phyloP scores from a whole-genome alignment of 2,888 invertebrate genomes.

The Silvanus unidentatus region DNA sequence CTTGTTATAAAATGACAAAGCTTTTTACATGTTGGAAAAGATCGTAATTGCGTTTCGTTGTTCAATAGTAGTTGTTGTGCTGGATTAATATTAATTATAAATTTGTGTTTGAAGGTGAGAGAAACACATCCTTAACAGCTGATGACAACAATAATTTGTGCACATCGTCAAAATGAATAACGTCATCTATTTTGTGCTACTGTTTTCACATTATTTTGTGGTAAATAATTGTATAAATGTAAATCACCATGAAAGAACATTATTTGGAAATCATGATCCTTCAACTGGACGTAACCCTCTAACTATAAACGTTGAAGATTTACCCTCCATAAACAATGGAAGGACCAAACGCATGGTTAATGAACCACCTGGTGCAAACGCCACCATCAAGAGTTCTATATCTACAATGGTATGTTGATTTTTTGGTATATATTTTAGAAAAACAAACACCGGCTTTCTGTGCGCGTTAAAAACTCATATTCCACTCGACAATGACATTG shows the following conservation, averaged over 20 bases:
- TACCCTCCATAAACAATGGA: conserved; percentile 5
- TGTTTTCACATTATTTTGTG: conserved; percentile 23
- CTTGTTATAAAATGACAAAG: too few relatives aligned
- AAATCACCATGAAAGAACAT: conserved; percentile 23
- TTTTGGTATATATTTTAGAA: conserved; percentile 11
- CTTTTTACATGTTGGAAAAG: too few relatives aligned
- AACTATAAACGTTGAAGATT: conserved; percentile 16
- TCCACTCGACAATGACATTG: too few relatives aligned
- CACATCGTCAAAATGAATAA: background rate
- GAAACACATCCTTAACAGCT: background rate
- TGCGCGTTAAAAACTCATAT: too few relatives aligned
- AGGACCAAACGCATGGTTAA: conserved; percentile 14
- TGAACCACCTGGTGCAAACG: too few relatives aligned
- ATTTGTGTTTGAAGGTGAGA: too few relatives aligned
- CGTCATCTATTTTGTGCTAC: conserved; percentile 3
- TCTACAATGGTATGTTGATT: conserved; percentile 8
- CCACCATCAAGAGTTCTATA: background rate
- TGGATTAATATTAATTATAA: too few relatives aligned
- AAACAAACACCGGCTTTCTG: too few relatives aligned
- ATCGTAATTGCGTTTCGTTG: too few relatives aligned
- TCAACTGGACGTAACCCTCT: conserved; percentile 14
- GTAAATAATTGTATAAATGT: conserved; percentile 21
- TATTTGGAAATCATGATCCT: conserved; percentile 22
- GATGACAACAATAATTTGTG: background rate
- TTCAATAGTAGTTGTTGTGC: too few relatives aligned